These are phyloP conservation scores for Marcusenius ussheri DNA, from an alignment of 2,113 vertebrate genomes.

Conservation along the genomic window DNA sequence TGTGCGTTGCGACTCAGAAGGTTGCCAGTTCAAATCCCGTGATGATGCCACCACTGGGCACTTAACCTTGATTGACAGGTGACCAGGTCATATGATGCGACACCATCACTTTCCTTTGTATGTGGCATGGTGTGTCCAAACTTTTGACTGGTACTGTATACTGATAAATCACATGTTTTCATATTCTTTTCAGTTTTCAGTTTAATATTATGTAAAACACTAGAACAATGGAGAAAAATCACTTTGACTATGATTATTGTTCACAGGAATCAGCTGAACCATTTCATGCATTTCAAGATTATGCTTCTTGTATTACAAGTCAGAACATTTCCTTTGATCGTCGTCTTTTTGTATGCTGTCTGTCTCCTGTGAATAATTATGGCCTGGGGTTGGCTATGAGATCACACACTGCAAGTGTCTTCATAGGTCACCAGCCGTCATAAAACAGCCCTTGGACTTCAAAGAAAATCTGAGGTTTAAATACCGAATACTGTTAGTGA, in stretches of 20 bases:
- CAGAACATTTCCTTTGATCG: conserved; percentile 44
- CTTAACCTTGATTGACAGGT: background rate
- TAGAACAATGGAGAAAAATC: background rate
- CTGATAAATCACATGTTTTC: background rate
- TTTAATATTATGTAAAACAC: background rate
- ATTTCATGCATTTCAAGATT: background rate
- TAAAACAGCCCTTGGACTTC: background rate
- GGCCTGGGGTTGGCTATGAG: conserved; percentile 18
- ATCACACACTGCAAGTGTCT: background rate
- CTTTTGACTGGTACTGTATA: background rate
- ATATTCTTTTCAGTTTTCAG: background rate
- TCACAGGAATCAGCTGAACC: background rate
- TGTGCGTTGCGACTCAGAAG: too few relatives aligned
- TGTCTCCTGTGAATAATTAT: conserved; percentile 33
- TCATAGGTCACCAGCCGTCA: background rate
- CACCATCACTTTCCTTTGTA: background rate
- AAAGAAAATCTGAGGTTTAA: background rate
- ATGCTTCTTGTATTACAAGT: background rate
- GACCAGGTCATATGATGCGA: background rate
- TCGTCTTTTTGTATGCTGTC: conserved; percentile 29
- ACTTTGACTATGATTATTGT: background rate
- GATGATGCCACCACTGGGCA: too few relatives aligned
- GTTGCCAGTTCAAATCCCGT: too few relatives aligned
- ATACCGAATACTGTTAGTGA: background rate
- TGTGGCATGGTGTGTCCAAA: background rate